Base-by-base conservation (phyloP, 1,140 invertebrate species). In the Olivierus martensii region DNA sequence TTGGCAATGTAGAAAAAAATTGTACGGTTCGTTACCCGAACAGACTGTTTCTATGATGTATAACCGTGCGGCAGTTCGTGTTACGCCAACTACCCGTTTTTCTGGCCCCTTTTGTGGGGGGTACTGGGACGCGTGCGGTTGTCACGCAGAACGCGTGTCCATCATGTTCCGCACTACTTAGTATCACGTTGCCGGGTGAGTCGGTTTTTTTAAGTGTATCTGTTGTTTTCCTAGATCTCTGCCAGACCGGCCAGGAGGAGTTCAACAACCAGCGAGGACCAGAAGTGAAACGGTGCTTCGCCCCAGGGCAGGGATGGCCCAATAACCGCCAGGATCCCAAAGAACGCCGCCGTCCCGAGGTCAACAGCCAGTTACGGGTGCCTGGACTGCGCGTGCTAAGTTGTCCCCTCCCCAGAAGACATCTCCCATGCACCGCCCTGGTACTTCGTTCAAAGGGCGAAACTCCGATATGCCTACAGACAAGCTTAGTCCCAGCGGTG, bases 391-490 rank as follows among this genome's bases (percentile, higher is more conserved):
- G 9, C 35, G 21, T 18, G 39, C 39, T 14, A 28, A 28, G 28
- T 9, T 28, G 28, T n/a, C 45, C n/a, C 19, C 45, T 10, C 46
- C 28, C 21, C 46, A 22, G 28, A 17, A 28, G 19, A 48, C 46
- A 22, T 36, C 46, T 19, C 46, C 19, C 28, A 11, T 18, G 17
- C 46, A 41, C 39, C 39, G 39, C 14, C 39, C 14, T 41, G 14
- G 14, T n/a, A n/a, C 39, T n/a, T 18, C 39, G 39, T 18, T 41
- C 46, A 48, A 11, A 17, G 17, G 15, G 18, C 12, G 15, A 9
- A 9, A 5, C 19, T 17, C 18, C 39, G 36, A 35, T 17, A 53
- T 54, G 51, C 51, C 56, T 35, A 54, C 56, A 42, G 51, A 53
- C 44, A 50, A 52, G 22, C 41, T 42, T 9, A 7, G 17, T 22